Percentiles rank a stretch among this genome's conserved stretches.
phyloP scores from a whole-genome alignment of 2,113 vertebrate species.

The Caranx melampygus region DNA sequence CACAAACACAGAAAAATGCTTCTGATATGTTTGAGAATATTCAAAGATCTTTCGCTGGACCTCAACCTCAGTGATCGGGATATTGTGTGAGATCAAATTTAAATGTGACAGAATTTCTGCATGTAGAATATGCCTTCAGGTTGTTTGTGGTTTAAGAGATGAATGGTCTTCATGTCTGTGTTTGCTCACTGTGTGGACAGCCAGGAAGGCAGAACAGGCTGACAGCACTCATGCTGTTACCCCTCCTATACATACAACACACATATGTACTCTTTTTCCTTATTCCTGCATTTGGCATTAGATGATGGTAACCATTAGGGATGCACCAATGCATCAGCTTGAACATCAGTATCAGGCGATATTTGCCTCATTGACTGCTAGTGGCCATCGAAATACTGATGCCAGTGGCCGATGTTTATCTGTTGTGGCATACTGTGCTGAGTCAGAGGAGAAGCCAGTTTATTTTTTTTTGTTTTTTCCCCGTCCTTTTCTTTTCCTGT shows the following conservation, averaged over 20 bases:
- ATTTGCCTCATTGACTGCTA: too few relatives aligned
- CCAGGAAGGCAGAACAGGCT: slow-evolving; percentile 9
- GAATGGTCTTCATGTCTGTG: slow-evolving; percentile 40
- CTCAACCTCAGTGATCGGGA: too few relatives aligned
- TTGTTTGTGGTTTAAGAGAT: slow-evolving; percentile 44
- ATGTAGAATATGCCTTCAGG: slow-evolving; percentile 52
- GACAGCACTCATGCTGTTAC: background rate
- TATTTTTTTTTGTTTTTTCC: too few relatives aligned
- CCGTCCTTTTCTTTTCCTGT: too few relatives aligned
- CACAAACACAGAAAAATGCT: background rate
- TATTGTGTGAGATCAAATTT: slow-evolving; percentile 5
- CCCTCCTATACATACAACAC: background rate
- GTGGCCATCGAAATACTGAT: too few relatives aligned
- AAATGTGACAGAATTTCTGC: slow-evolving; percentile 42
- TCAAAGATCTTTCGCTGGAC: background rate
- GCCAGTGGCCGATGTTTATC: too few relatives aligned
- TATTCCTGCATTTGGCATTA: background rate
- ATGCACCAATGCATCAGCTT: too few relatives aligned
- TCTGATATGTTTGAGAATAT: background rate
- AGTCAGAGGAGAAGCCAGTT: too few relatives aligned
- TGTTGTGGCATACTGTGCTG: too few relatives aligned
- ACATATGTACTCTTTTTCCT: slow-evolving; percentile 9
- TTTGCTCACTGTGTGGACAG: slow-evolving; percentile 32
- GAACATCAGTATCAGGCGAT: too few relatives aligned
- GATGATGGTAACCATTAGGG: background rate